These are phyloP conservation scores for Drosophila acutilabella DNA, from an alignment of 2,888 invertebrate genomes.

Conservation along the genomic window DNA sequence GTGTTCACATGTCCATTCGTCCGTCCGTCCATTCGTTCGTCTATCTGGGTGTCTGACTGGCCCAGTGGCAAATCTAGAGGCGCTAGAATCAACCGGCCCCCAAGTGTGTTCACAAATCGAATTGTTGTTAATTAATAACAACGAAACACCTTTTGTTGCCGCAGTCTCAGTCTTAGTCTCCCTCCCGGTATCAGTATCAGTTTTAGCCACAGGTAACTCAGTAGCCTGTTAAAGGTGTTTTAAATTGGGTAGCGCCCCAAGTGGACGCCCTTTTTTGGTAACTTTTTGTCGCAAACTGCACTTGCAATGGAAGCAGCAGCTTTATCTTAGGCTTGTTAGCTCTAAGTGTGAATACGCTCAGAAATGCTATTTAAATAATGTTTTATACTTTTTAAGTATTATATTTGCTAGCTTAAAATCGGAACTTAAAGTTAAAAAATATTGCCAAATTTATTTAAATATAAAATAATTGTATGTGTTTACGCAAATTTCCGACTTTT, in stretches of 20 bases:
- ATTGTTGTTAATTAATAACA: constrained; percentile 73
- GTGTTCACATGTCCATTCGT: background rate
- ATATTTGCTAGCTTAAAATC: no score
- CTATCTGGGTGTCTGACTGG: constrained; percentile 22
- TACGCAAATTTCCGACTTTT: no score
- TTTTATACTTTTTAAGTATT: background rate
- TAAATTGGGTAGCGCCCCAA: constrained; percentile 72
- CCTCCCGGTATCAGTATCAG: background rate
- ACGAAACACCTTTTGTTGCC: constrained; percentile 61
- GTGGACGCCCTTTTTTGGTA: constrained; percentile 64
- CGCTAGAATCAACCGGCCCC: constrained; percentile 43
- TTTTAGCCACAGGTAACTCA: background rate
- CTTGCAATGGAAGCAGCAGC: background rate
- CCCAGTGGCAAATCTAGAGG: constrained; percentile 54
- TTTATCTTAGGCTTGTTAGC: constrained; percentile 32
- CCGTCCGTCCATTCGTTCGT: background rate
- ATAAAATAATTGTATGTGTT: no score
- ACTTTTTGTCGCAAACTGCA: constrained; percentile 11
- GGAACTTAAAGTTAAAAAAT: no score
- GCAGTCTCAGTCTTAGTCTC: constrained; percentile 1
- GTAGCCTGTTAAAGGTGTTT: constrained; percentile 50
- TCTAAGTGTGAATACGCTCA: constrained; percentile 38
- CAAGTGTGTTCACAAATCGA: constrained; percentile 75
- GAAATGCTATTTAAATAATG: background rate
- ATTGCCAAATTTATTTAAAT: no score